Base-by-base conservation (phyloP, 2,888 invertebrate genomes). In the Troides oblongomaculatus region DNA sequence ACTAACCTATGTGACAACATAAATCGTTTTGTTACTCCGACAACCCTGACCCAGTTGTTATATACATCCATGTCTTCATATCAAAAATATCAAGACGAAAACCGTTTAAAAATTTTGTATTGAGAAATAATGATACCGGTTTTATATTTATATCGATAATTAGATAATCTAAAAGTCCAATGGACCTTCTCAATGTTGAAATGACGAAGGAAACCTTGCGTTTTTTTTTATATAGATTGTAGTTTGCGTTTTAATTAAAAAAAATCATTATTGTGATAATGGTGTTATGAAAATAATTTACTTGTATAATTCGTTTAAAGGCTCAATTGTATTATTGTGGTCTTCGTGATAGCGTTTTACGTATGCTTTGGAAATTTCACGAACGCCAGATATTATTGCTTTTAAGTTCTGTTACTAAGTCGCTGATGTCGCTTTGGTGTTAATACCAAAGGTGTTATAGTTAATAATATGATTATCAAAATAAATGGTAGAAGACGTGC, bases 11-110 rank as follows among this genome's bases (percentile, higher is more conserved):
- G 43, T 43, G 21, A 18, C n/a, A 25, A 25, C 8, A n/a, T 65
- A 50, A 12, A 23, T 8, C 14, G 53, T 46, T 62, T 57, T 25
- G 17, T 50, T 43, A 69, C 18, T 23, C 6, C 50, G 25, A 1
- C 50, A 30, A 43, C 58, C 62, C 57, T 69, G 69, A 61, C 69
- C 65, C 62, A 18, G 61, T 57, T 30, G 46, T 56, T 56, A 61
- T 21, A n/a, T 17, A n/a, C 8, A 53, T 10, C 25, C 14, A 60
- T 46, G 43, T 43, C 21, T 58, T n/a, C n/a, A 64, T 64, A 62
- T 25, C 64, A 57, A 64, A 61, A 61, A 64, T 61, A 46, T 10
- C 64, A 56, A 64, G 61, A 63, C 17, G 65, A 57, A 63, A 36
- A 62, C 14, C 50, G 36, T 57, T 64, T 43, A 21, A 64, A 61